phyloP scores from a whole-genome alignment of 1,140 invertebrate species.

The Eriocheir sinensis region DNA sequence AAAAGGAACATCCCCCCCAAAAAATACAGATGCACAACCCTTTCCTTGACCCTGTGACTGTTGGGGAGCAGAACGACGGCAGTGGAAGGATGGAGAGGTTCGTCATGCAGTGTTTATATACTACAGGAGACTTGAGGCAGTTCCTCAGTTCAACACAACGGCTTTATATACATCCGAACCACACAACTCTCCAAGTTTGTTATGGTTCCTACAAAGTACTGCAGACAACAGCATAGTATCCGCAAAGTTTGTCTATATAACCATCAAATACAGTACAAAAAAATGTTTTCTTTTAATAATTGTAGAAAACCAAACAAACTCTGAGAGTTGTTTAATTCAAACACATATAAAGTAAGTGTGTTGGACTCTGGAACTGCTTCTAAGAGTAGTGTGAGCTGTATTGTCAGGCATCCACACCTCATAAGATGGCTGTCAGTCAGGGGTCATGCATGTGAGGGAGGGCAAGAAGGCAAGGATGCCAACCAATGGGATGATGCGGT shows the following conservation, averaged over 20 bases:
- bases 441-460: constrained; percentile 34
- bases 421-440: constrained; percentile 1
- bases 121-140: background rate
- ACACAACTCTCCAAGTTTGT: too few relatives aligned
- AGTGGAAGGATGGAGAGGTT: background rate
- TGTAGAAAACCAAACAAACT: too few relatives aligned
- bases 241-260: too few relatives aligned
- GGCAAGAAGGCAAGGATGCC: background rate
- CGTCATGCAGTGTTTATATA: background rate
- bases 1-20: background rate
- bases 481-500: background rate
- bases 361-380: too few relatives aligned
- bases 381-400: background rate
- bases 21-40: background rate
- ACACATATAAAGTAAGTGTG: too few relatives aligned
- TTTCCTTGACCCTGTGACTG: background rate
- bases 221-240: too few relatives aligned
- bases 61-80: background rate
- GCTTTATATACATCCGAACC: too few relatives aligned
- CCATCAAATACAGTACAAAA: too few relatives aligned
- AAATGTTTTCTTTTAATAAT: too few relatives aligned
- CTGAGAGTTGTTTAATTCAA: too few relatives aligned
- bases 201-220: too few relatives aligned
- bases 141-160: too few relatives aligned
- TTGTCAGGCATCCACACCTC: background rate